Base-by-base conservation (phyloP, 2,797 vertebrate species). In the Cirrhinus molitorella region DNA sequence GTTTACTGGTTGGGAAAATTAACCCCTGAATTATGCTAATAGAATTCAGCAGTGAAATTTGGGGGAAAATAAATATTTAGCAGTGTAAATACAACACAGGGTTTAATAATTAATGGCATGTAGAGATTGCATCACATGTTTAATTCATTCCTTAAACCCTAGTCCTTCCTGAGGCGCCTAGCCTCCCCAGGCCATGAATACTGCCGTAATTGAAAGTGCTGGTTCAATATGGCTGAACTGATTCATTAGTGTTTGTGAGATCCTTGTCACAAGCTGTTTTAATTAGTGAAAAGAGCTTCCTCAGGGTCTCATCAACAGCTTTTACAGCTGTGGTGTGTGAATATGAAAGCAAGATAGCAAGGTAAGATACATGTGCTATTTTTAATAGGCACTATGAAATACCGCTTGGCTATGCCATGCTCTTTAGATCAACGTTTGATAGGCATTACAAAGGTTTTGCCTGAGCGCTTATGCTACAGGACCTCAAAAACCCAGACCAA, bases 61-160 rank as follows among this genome's bases (percentile, higher is more conserved):
- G 49, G 17, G 59, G 72, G 7, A n/a, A 81, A 87, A 87, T 79
- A 87, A 87, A 89, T 87, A 92, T 90, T 88, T 89, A 89, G 90
- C 88, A 89, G 87, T 89, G 89, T 90, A 91, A 93, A 92, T 86
- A 90, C 77, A 89, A 88, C 87, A 84, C 47, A 80, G 67, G 70
- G 17, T 84, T 93, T 34, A 92, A 92, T 91, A 89, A 90, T 92
- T 87, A 85, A 93, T 90, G 65, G 23, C 89, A 65, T 71, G 80
- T 77, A 25, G 83, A 86, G 86, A 83, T 88, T 81, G 85, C 83
- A 61, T 85, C 85, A 89, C 87, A 93, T 92, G 86, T 92, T 89
- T 91, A 92, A 92, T 93, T 83, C 86, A 92, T 91, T 78, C 31
- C 45, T 78, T 65, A 79, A 88, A 88, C 82, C 71, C 83, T 71